Evolutionary conservation across 2,797 vertebrate species (phyloP).

Genomic region (Eutrigla gurnardus): DNA sequence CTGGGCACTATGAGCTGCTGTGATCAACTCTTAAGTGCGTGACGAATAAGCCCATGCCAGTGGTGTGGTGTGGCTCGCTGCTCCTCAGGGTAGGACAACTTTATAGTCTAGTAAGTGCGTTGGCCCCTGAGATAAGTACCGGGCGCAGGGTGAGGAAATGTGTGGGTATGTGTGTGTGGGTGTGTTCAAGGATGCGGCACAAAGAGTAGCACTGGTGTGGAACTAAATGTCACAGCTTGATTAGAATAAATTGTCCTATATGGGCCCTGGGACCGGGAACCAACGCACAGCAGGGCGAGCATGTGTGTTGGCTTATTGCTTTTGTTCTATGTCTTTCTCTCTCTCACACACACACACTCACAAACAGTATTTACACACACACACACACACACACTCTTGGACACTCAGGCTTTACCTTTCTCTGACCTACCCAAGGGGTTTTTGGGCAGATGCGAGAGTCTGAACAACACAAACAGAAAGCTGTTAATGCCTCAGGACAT

Average conservation of each 20-base stretch:
- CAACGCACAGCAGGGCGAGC: constrained; percentile 29
- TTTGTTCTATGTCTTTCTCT: constrained; percentile 32
- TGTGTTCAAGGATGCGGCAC: constrained; percentile 16
- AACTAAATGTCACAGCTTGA: constrained; percentile 75
- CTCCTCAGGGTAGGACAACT: constrained; percentile 51
- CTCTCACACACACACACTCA: background rate
- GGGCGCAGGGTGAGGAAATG: constrained; percentile 38
- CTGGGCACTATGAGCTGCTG: constrained; percentile 36
- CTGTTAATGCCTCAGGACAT: constrained; percentile 69
- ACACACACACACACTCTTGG: constrained; percentile 3
- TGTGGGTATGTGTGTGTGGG: constrained; percentile 41
- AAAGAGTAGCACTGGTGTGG: constrained; percentile 46
- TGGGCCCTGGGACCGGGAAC: constrained; percentile 38
- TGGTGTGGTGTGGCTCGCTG: constrained; percentile 37
- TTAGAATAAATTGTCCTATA: constrained; percentile 70
- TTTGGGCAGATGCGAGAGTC: constrained; percentile 68
- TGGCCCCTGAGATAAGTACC: constrained; percentile 46
- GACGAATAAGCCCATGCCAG: constrained; percentile 37
- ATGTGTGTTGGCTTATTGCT: constrained; percentile 53
- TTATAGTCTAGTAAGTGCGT: constrained; percentile 47
- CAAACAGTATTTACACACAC: background rate
- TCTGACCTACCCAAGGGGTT: constrained; percentile 70
- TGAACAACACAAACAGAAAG: constrained; percentile 73
- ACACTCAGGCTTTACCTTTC: constrained; percentile 62
- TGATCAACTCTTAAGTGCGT: constrained; percentile 52